Evolutionary conservation across 2,888 invertebrate species (phyloP), one percentile per base, ranked within the genome.

Genomic region (Ophion slaviceki): DNA sequence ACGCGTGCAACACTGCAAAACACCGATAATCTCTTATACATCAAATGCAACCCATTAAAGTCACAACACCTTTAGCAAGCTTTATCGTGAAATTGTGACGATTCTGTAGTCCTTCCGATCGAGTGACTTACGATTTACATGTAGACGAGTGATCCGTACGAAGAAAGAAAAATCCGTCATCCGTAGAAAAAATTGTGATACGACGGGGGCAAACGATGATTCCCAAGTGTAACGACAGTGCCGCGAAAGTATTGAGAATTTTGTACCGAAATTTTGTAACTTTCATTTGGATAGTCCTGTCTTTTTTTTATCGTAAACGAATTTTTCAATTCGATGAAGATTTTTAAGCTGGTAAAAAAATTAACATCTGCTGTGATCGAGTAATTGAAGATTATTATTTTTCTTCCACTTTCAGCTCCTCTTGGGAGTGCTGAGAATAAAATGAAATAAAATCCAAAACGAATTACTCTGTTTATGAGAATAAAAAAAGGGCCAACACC

Each of bases 21-120:
- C 74, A 86, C 76, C 68, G 80, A 80, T 74, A 78, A 75, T 80
- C 80, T 47, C 83, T 71, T 76, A 74, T 62, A 83, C 72, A 83
- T 68, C 45, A 86, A 72, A 62, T 67, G 68, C 78, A 78, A 83
- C 57, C 61, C 76, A 61, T 45, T 53, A 61, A 76, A 61, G 74
- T 57, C 80, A 70, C 72, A 81, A 85, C 78, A 64, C 68, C 72
- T 61, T 61, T 61, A 20, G 53, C 75, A 83, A 81, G 78, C 83
- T 57, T 86, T 83, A 78, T 80, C 80, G 78, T 78, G 66, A 83
- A 67, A 78, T 74, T 24, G 72, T 66, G 66, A 66, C 64, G 59
- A 64, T 71, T 47, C 20, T 40, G 59, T 64, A n/a, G 14, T 24
- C 28, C 68, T 45, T 47, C 17, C 61, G 14, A 61, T 68, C 78